A percentile compares a stretch with the other conserved stretches of the same genome.
Conservation (phyloP, 2,888 invertebrate species). For the Cistogaster globosa region DNA sequence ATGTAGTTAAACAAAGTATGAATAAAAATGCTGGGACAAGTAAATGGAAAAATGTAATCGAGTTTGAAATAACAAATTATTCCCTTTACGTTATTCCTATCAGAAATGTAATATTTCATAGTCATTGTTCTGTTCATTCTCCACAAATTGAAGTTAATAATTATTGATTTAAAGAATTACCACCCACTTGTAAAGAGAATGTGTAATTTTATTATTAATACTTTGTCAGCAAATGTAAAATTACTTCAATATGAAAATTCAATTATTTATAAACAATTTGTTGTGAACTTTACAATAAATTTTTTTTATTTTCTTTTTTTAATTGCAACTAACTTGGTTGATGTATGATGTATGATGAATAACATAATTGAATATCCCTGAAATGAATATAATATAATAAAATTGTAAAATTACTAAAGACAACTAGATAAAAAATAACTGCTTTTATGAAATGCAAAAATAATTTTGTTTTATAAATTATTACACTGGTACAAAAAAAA, state of each 20-base stretch:
- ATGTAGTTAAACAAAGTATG: slow-evolving; percentile 17
- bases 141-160: slow-evolving; percentile 31
- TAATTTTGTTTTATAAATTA: too few relatives aligned
- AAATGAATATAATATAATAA: too few relatives aligned
- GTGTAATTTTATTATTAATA: slow-evolving; percentile 44
- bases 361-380: too few relatives aligned
- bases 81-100: slow-evolving; percentile 23
- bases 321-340: too few relatives aligned
- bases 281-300: neutral
- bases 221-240: slow-evolving; percentile 24
- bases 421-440: too few relatives aligned
- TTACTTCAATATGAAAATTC: slow-evolving; percentile 23
- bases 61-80: slow-evolving; percentile 59
- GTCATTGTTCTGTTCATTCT: slow-evolving; percentile 39
- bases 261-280: neutral
- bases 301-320: neutral
- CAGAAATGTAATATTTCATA: slow-evolving; percentile 46
- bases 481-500: too few relatives aligned
- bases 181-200: slow-evolving; percentile 44
- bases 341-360: too few relatives aligned
- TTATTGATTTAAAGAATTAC: slow-evolving; percentile 36
- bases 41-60: slow-evolving; percentile 47
- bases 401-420: too few relatives aligned
- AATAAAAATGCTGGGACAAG: neutral
- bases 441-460: too few relatives aligned